These are phyloP conservation scores for Lasioglossum albipes DNA, from an alignment of 1,140 invertebrate species.

Conservation along the genomic window DNA sequence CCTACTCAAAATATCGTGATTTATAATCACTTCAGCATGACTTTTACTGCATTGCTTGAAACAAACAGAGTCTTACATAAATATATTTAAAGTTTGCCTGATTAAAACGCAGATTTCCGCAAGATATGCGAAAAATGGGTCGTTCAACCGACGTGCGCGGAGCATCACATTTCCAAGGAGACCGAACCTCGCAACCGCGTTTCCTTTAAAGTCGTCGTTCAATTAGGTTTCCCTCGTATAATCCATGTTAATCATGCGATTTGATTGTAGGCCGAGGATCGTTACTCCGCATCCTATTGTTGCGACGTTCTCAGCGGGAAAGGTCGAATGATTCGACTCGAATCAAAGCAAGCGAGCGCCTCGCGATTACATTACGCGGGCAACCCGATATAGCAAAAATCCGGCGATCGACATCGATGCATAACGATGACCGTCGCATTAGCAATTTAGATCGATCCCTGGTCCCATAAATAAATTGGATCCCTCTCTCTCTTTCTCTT, in stretches of 20 bases:
- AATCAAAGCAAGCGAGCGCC: not conserved
- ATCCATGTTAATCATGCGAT: not conserved
- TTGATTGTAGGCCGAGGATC: constrained; percentile 3
- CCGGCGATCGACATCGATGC: not conserved
- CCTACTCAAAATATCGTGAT: no score
- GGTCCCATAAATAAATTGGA: no score
- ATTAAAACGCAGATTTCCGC: no score
- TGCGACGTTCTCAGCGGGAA: not conserved
- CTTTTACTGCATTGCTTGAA: no score
- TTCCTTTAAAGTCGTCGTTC: not conserved
- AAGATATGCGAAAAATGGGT: no score
- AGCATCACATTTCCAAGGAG: not conserved
- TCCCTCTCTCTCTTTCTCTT: no score
- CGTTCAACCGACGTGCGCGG: not conserved
- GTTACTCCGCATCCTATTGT: not conserved
- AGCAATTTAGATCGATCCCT: not conserved
- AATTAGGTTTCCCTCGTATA: not conserved
- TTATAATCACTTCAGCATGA: no score
- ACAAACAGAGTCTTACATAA: no score
- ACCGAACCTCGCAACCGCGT: not conserved
- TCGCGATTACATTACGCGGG: not conserved
- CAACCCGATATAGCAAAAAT: not conserved
- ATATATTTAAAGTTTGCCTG: no score
- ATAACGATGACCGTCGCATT: not conserved
- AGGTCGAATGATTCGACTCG: no score